Percentiles rank a stretch among this genome's conserved stretches.
phyloP scores from a whole-genome alignment of 1,140 invertebrate species.

The Aphelinus certus region DNA sequence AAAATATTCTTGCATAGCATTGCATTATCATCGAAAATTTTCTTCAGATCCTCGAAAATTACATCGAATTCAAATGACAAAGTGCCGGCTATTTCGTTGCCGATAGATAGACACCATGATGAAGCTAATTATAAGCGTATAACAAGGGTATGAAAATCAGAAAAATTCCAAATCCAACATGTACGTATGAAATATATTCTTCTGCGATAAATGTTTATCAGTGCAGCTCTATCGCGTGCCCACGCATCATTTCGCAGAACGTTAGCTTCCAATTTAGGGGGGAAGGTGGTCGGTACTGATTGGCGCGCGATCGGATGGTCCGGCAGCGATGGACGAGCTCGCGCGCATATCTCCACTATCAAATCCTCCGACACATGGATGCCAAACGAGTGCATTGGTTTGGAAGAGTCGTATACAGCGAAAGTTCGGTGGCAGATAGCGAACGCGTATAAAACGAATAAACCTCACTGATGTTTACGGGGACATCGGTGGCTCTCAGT shows the following conservation, averaged over 20 bases:
- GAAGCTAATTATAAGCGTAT: too few species aligned
- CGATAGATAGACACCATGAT: too few species aligned
- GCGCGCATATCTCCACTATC: constrained; percentile 16
- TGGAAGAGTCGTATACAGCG: neutral
- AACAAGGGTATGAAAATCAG: neutral
- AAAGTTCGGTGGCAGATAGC: neutral
- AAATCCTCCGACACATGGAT: constrained; percentile 9
- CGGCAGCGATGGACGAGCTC: neutral
- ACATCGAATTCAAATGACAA: too few species aligned
- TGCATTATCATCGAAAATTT: too few species aligned
- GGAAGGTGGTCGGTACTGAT: neutral
- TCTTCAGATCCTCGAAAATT: too few species aligned
- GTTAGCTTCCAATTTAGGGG: constrained; percentile 11
- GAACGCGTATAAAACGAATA: constrained; percentile 18
- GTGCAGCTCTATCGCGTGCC: constrained; percentile 4
- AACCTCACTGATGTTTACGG: constrained; percentile 17
- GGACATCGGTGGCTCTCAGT: neutral
- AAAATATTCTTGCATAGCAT: too few species aligned
- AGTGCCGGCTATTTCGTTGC: too few species aligned
- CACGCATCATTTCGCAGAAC: constrained; percentile 22
- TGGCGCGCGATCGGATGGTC: constrained; percentile 10
- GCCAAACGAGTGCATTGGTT: neutral
- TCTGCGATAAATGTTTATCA: too few species aligned
- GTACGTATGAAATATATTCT: too few species aligned
- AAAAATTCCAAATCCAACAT: neutral